Conservation (phyloP, 2,113 vertebrate species). For the Dascyllus trimaculatus region DNA sequence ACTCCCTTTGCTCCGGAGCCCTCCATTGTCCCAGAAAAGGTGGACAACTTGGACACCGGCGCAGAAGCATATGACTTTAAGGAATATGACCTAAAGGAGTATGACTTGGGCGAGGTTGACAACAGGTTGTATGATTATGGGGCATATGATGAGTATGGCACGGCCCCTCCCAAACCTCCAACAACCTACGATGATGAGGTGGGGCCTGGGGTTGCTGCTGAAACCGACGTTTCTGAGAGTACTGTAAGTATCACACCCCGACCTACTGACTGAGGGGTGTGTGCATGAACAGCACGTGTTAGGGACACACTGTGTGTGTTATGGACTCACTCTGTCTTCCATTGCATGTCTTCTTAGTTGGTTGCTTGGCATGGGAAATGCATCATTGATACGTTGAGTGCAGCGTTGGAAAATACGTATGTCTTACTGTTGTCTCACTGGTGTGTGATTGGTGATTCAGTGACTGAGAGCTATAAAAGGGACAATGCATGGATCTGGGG, state of each 20-base stretch:
- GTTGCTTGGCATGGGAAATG: conserved; percentile 65
- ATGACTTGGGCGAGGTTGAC: conserved; percentile 81
- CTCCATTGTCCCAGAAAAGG: conserved; percentile 82
- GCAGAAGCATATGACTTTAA: conserved; percentile 91
- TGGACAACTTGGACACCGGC: conserved; percentile 81
- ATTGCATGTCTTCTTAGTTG: conserved; percentile 51
- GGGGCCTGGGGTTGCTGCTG: conserved; percentile 95
- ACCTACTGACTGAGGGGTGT: conserved; percentile 51
- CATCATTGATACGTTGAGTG: conserved; percentile 67
- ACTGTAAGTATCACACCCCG: conserved; percentile 88
- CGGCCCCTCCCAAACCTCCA: conserved; percentile 87
- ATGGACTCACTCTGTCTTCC: conserved; percentile 46
- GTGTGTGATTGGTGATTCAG: conserved; percentile 10
- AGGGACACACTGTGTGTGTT: conserved; percentile 28
- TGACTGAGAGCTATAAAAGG: conserved; percentile 6
- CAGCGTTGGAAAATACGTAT: conserved; percentile 15
- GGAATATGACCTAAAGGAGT: conserved; percentile 91
- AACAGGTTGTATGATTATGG: conserved; percentile 91
- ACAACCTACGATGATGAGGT: conserved; percentile 88
- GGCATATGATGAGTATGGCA: conserved; percentile 94
- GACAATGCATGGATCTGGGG: conserved; percentile 45
- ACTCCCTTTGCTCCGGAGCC: conserved; percentile 86
- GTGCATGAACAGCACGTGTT: conserved; percentile 60
- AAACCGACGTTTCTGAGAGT: conserved; percentile 93
- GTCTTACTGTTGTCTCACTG: conserved; percentile 17